Conservation (phyloP, 2,888 invertebrate species). For the Watsonalla binaria region DNA sequence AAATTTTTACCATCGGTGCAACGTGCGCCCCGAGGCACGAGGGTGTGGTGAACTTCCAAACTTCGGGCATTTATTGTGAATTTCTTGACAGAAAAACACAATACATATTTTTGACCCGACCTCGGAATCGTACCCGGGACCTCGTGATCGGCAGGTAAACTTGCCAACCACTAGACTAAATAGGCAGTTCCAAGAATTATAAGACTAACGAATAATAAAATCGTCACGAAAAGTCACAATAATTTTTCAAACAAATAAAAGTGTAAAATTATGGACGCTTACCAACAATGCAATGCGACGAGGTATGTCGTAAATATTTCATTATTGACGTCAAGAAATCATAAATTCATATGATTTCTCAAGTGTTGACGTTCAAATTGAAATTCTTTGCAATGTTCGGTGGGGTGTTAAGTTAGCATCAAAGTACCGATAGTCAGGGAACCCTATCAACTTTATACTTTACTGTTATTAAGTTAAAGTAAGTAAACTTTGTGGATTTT, state of each 20-base stretch:
- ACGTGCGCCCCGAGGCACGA: no score
- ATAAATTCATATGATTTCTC: slow-evolving; percentile 24
- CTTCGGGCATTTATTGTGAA: no score
- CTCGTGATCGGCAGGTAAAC: no score
- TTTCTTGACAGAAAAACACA: no score
- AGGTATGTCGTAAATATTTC: slow-evolving; percentile 15
- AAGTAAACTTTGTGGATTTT: background rate
- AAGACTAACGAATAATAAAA: no score
- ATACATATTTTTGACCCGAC: no score
- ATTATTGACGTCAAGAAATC: slow-evolving; percentile 18
- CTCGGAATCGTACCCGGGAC: no score
- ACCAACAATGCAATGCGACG: slow-evolving; percentile 1
- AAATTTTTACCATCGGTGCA: no score
- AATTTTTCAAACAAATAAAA: background rate
- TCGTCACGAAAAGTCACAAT: background rate
- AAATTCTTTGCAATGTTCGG: slow-evolving; percentile 30
- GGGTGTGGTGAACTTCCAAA: no score
- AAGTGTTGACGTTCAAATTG: slow-evolving; percentile 38
- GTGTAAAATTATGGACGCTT: background rate
- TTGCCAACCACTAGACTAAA: no score
- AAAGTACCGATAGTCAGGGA: slow-evolving; percentile 4
- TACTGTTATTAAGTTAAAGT: background rate
- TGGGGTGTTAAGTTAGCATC: slow-evolving; percentile 11
- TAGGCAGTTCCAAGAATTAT: no score
- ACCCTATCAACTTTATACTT: slow-evolving; percentile 1